Base-by-base conservation (phyloP, 1,140 invertebrate genomes). In the Euura lappo region DNA sequence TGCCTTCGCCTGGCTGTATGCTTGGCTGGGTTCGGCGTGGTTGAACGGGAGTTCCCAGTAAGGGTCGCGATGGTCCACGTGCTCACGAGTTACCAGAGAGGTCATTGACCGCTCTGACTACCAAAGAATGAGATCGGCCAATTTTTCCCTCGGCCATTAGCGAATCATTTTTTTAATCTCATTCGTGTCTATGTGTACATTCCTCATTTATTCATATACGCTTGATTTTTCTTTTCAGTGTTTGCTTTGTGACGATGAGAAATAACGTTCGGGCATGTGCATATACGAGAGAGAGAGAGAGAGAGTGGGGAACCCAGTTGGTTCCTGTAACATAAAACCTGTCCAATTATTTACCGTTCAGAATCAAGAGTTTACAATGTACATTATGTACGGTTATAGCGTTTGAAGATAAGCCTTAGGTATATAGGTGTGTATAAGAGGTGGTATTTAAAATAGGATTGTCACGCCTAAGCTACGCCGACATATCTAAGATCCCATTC, bases 251-350 rank as follows among this genome's bases (percentile, higher is more conserved):
- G 28, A 28, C 28, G 28, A n/a, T n/a, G n/a, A 28, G 28, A 28
- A 28, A 28, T 28, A 28, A 28, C 28, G n/a, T n/a, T n/a, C n/a
- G n/a, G n/a, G n/a, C n/a, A n/a, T n/a, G n/a, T n/a, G n/a, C n/a
- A n/a, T n/a, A n/a, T n/a, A n/a, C n/a, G n/a, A 28, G 28, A 28
- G 28, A 28, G 28, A 28, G 28, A 28, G 28, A 28, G 28, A 28
- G 28, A 28, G 28, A 28, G 28, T 28, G 0, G 1, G 28, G 28
- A 28, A 28, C 51, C 8, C 10, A 60, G 51, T 60, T 60, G 13
- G 51, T 60, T 60, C 51, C 51, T 60, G 51, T 60, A 60, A 60
- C 51, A 60, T 60, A 60, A 60, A 60, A 60, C 51, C 51, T 60
- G 51, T 60, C 51, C 51, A n/a, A 8, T n/a, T 60, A 60, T 60